These are phyloP conservation scores for Tapirus indicus DNA, from an alignment of 2,797 vertebrate genomes.

Conservation along the genomic window DNA sequence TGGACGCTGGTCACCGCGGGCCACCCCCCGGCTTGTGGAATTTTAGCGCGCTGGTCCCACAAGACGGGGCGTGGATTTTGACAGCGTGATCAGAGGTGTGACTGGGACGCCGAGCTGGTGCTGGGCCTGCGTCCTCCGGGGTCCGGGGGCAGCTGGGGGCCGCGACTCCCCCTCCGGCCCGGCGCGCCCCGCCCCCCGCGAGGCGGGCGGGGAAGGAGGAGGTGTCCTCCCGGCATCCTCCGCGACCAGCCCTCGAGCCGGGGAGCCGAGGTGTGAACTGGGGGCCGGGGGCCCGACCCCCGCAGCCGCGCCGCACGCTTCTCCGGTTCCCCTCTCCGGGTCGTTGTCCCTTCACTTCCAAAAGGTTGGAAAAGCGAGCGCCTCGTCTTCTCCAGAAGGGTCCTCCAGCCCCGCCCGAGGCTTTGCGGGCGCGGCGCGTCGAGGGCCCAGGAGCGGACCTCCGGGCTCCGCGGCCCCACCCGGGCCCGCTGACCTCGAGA, in stretches of 20 bases:
- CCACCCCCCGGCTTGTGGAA: too few relatives aligned
- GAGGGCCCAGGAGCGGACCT: not conserved
- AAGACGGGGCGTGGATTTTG: not conserved
- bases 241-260: not conserved
- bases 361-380: not conserved
- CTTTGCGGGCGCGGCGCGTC: not conserved
- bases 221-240: not conserved
- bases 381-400: not conserved
- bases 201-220: accelerated
- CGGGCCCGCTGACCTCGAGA: too few relatives aligned
- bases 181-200: accelerated
- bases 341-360: not conserved
- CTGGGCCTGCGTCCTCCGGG: not conserved
- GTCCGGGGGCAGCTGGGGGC: not conserved
- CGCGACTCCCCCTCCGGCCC: not conserved
- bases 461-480: accelerated
- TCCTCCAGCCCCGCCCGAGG: not conserved
- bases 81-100: not conserved
- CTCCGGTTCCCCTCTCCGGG: not conserved
- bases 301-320: not conserved
- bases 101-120: not conserved
- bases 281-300: not conserved
- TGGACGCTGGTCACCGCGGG: not conserved
- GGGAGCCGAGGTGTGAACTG: not conserved
- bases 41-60: not conserved